phyloP scores from a whole-genome alignment of 2,113 vertebrate genomes.

The Phrynosoma blainvillii region DNA sequence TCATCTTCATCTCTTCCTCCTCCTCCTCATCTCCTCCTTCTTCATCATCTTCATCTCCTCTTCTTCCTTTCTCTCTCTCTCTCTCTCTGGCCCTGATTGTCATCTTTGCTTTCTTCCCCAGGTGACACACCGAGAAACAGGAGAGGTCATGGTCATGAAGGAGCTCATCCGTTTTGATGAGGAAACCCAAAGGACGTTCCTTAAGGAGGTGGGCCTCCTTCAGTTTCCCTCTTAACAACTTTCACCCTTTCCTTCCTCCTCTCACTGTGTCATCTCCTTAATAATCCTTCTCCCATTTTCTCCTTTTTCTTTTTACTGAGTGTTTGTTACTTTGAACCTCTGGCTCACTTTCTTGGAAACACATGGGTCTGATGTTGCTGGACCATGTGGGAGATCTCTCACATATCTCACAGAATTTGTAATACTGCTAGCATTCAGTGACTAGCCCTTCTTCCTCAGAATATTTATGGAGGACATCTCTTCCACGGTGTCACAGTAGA shows the following conservation, averaged over 20 bases:
- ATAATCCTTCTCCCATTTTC: not conserved
- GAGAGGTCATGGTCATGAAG: conserved; percentile 99
- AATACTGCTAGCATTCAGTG: too few species aligned
- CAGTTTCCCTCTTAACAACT: not conserved
- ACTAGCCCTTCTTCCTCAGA: not conserved
- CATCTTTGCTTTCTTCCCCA: conserved; percentile 44
- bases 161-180: conserved; percentile 96
- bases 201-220: conserved; percentile 86
- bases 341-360: not conserved
- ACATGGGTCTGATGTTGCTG: not conserved
- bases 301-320: not conserved
- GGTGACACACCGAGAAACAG: conserved; percentile 94
- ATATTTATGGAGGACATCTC: not conserved
- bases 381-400: not conserved
- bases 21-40: too few species aligned
- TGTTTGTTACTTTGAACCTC: not conserved
- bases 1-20: too few species aligned
- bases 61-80: too few species aligned
- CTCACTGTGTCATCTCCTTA: not conserved
- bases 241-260: not conserved
- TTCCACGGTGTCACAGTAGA: not conserved
- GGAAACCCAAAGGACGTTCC: conserved; percentile 94
- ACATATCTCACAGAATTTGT: not conserved
- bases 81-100: not conserved
- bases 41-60: too few species aligned